Base-by-base conservation (phyloP, 2,888 invertebrate species). In the Ormyrus labotus region DNA sequence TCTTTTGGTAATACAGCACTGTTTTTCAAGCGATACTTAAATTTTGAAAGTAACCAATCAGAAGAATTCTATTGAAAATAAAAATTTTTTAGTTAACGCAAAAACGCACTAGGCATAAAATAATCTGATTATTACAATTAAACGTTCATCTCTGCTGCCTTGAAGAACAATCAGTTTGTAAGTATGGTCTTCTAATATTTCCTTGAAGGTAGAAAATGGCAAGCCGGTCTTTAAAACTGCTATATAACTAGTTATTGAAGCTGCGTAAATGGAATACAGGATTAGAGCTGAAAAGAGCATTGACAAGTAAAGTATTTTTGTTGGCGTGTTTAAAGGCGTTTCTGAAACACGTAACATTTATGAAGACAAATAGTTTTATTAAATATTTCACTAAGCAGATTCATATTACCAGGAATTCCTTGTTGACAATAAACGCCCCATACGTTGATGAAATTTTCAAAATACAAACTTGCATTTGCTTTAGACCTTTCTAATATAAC, bases 241-340 rank as follows among this genome's bases (percentile, higher is more conserved):
- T 1, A 76, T 69, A 47, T 76, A 68, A n/a, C 68, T 69, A 4
- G 68, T 69, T 45, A 76, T 76, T 11, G 63, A 11, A 8, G 76
- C 76, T 19, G 68, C 51, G 7, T 76, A 76, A 47, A 69, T 34
- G 7, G 47, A 19, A n/a, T 69, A 47, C 53, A 76, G 19, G 11
- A 76, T 61, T 2, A 61, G 3, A 9, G 76, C 61, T 7, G 53
- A 47, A 6, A 69, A 5, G 1, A 61, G 11, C 8, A 69, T 69
- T 9, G 68, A 68, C 7, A 76, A 68, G 11, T 61, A 61, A 6
- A 76, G 7, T 5, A 76, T 55, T 34, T 64, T 8, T 2, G 57
- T 53, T 7, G 76, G 5, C 10, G 58, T n/a, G 34, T 47, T 60
- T n/a, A 7, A 8, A 10, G 47, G 53, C 7, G 6, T 51, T 45